Conservation (phyloP, 2,113 vertebrate genomes). For the Apeltes quadracus region DNA sequence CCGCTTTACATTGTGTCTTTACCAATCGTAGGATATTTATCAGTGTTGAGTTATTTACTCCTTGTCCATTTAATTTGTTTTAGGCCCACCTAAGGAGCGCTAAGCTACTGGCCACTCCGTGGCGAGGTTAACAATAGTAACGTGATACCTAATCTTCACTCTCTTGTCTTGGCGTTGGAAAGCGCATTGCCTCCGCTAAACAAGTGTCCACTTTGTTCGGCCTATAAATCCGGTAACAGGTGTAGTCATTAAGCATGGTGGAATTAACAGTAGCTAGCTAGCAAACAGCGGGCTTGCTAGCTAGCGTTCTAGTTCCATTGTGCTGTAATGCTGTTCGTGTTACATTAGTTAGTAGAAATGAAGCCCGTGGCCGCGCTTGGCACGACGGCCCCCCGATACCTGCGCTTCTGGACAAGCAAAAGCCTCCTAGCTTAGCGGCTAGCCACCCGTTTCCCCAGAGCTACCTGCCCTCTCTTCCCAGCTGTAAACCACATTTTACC, state of each 20-base stretch:
- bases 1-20: slow-evolving; percentile 31
- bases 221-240: not conserved
- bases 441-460: not conserved
- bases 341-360: not conserved
- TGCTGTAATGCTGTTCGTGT: not conserved
- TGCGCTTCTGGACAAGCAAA: not conserved
- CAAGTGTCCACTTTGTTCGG: not conserved
- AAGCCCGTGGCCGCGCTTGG: not conserved
- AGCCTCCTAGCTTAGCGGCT: not conserved
- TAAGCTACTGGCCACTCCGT: not conserved
- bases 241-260: not conserved
- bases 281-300: not conserved
- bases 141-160: not conserved
- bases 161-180: not conserved
- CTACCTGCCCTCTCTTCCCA: not conserved
- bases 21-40: not conserved
- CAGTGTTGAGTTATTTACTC: slow-evolving; percentile 8
- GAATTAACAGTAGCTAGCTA: not conserved
- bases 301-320: not conserved
- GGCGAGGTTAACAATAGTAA: not conserved
- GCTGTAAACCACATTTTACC: not conserved
- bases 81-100: slow-evolving; percentile 1
- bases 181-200: not conserved
- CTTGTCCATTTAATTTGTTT: not conserved
- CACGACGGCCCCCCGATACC: not conserved